Conservation (phyloP, 1,140 invertebrate species). For the Apis florea region DNA sequence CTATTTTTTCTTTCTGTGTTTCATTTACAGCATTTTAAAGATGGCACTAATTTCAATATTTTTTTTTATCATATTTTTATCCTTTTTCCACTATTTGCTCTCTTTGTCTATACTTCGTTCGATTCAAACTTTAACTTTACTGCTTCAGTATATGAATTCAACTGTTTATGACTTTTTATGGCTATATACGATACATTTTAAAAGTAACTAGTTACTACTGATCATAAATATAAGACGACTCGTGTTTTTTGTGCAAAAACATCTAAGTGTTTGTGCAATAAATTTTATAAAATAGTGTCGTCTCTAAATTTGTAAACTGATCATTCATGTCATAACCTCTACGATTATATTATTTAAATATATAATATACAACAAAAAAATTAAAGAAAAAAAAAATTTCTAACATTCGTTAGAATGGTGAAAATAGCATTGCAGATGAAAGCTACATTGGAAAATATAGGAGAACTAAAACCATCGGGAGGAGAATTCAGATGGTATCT, state of each 20-base stretch:
- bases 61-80: neutral
- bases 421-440: constrained; percentile 86
- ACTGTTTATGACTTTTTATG: too few species aligned
- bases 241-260: neutral
- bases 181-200: neutral
- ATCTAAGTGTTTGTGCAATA: neutral
- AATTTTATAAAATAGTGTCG: neutral
- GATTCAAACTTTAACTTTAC: too few species aligned
- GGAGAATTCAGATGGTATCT: constrained; percentile 86
- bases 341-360: neutral
- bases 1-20: too few species aligned
- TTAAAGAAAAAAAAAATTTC: neutral
- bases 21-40: too few species aligned
- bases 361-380: neutral
- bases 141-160: too few species aligned
- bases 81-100: neutral
- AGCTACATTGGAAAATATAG: constrained; percentile 85
- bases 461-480: constrained; percentile 84
- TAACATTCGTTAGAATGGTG: constrained; percentile 84
- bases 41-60: too few species aligned
- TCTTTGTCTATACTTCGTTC: too few species aligned
- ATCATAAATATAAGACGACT: neutral
- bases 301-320: neutral
- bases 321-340: neutral
- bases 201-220: neutral